These are phyloP conservation scores for Mus musculus DNA, from an alignment of 2,113 vertebrate species.

Conservation along the genomic window GRCm39 chrX:51292501-51293000, in stretches of 20 bases:
- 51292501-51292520: background rate
- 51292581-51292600: background rate
- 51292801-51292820: background rate
- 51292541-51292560: background rate
- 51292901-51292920: background rate
- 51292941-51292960: background rate
- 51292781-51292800: background rate
- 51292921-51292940: background rate
- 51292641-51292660: background rate
- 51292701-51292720: constrained; percentile 12
- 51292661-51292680: background rate
- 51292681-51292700: constrained; percentile 3
- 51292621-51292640: background rate
- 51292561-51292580: background rate
- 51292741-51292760: constrained; percentile 17
- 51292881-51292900: background rate
- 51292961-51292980: background rate
- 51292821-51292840: background rate
- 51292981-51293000: background rate
- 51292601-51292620: background rate
- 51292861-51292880: background rate
- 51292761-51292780: background rate
- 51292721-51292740: background rate
- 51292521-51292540: background rate
- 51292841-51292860: background rate